These are phyloP conservation scores for Drosophila azteca DNA, from an alignment of 1,140 invertebrate species.

Conservation along the genomic window DNA sequence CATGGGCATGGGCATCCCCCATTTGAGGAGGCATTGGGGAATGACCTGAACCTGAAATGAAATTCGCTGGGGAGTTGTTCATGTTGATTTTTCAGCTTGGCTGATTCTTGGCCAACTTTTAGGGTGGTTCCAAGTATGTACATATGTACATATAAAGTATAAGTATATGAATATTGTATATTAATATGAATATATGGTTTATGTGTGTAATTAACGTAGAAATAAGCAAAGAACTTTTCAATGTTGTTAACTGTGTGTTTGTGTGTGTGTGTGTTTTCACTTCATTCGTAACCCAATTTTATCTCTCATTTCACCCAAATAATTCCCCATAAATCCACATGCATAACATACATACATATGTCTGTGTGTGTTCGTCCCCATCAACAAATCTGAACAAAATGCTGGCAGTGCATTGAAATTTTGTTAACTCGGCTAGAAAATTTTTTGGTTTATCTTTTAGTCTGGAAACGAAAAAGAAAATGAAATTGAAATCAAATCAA, in stretches of 20 bases:
- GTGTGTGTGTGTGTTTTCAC: neutral
- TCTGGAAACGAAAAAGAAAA: conserved; percentile 21
- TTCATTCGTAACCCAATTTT: neutral
- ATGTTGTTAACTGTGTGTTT: neutral
- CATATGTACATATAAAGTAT: conserved; percentile 14
- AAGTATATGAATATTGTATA: conserved; percentile 44
- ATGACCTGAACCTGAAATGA: conserved; percentile 49
- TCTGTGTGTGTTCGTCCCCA: conserved; percentile 2
- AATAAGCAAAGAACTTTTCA: conserved; percentile 14
- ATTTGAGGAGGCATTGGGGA: conserved; percentile 16
- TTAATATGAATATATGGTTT: conserved; percentile 23
- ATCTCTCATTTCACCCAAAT: neutral
- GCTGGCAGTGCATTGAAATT: conserved; percentile 11
- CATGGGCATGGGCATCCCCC: neutral
- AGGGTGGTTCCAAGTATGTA: conserved; percentile 9
- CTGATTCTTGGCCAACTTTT: conserved; percentile 38
- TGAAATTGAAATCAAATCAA: conserved; percentile 31
- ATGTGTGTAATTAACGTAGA: conserved; percentile 27
- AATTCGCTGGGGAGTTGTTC: conserved; percentile 35
- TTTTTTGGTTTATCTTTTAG: conserved; percentile 26
- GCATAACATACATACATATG: no score
- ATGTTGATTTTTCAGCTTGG: conserved; percentile 60
- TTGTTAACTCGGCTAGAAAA: conserved; percentile 18
- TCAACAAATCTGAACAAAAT: neutral
- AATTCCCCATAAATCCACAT: neutral